Base-by-base conservation (phyloP, 2,797 vertebrate genomes). In the Chrosomus eos region DNA sequence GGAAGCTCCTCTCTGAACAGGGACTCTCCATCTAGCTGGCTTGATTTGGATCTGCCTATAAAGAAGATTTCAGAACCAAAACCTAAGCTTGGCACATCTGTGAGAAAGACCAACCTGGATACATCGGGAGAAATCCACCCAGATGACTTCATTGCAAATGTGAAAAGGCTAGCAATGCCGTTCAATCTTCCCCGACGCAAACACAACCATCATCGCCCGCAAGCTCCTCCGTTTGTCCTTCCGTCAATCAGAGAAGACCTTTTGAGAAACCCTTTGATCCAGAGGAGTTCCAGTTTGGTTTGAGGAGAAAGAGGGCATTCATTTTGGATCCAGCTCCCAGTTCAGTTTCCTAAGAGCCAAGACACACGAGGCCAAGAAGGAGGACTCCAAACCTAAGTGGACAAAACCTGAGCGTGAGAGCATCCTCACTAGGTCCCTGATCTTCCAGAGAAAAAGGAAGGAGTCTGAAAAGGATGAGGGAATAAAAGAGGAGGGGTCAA, bases 181-280 rank as follows among this genome's bases (percentile, higher is more conserved):
- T 93, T 97, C 82, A 96, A 95, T 80, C 88, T 97, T 68, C 97
- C 97, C 0, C 96, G 96, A 40, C 97, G 97, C 66, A 98, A 96
- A 87, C 97, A 97, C 92, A 96, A 94, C 82, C 53, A 90, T 68
- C 93, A 96, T 0, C 96, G 96, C 80, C 92, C 93, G 0, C 95
- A 96, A 1, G 93, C 95, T 72, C 97, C 97, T 3, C 93, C 95
- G 6, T 98, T 96, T 0, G 97, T 93, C 13, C 94, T 99, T 96
- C 97, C 98, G 5, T 95, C 97, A 1, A 99, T 99, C 89, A 97
- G 93, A 10, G 97, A 99, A 90, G 97, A 96, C 90, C 95, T 80
- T 93, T 95, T 4, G 97, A 99, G 90, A 99, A 98, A 92, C 92
- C 95, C 0, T 97, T 98, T 87, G 97, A 99, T 88, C 96, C 96